phyloP scores from a whole-genome alignment of 2,888 invertebrate species.

The Euzophera pinguis region DNA sequence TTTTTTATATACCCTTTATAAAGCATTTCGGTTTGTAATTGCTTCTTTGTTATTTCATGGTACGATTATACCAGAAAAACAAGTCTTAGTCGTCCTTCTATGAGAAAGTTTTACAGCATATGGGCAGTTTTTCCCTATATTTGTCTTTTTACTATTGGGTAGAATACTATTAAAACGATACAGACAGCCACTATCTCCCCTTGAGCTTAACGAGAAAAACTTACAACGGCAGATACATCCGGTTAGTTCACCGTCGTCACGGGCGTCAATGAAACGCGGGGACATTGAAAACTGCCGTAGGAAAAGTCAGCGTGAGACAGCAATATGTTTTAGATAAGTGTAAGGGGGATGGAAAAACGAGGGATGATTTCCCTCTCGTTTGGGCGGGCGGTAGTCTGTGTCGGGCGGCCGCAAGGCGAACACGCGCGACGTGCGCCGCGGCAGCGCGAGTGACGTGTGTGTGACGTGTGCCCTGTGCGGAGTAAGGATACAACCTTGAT shows the following conservation, averaged over 20 bases:
- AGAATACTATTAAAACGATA: too few species aligned
- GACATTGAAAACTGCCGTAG: slow-evolving; percentile 52
- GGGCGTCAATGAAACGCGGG: slow-evolving; percentile 65
- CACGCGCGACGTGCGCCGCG: slow-evolving; percentile 21
- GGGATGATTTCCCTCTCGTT: slow-evolving; percentile 72
- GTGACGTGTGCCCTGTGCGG: slow-evolving; percentile 11
- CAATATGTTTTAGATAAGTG: slow-evolving; percentile 21
- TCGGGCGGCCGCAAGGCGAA: slow-evolving; percentile 38
- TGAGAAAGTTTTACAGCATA: too few species aligned
- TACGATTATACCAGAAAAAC: too few species aligned
- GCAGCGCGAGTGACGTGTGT: slow-evolving; percentile 15
- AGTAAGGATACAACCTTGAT: neutral
- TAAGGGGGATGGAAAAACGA: slow-evolving; percentile 33
- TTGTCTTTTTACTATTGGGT: too few species aligned
- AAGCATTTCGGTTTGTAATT: too few species aligned
- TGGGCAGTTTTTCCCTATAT: too few species aligned
- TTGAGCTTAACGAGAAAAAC: slow-evolving; percentile 15
- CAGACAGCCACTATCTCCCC: neutral
- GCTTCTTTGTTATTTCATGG: too few species aligned
- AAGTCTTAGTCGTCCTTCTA: too few species aligned
- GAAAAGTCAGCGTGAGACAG: slow-evolving; percentile 45
- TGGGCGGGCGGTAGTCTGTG: slow-evolving; percentile 53
- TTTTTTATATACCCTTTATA: neutral
- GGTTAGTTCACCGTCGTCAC: slow-evolving; percentile 18
- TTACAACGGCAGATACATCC: slow-evolving; percentile 18